These are phyloP conservation scores for Antigone vipio DNA, from an alignment of 2,113 vertebrate species.

Conservation along the genomic window DNA sequence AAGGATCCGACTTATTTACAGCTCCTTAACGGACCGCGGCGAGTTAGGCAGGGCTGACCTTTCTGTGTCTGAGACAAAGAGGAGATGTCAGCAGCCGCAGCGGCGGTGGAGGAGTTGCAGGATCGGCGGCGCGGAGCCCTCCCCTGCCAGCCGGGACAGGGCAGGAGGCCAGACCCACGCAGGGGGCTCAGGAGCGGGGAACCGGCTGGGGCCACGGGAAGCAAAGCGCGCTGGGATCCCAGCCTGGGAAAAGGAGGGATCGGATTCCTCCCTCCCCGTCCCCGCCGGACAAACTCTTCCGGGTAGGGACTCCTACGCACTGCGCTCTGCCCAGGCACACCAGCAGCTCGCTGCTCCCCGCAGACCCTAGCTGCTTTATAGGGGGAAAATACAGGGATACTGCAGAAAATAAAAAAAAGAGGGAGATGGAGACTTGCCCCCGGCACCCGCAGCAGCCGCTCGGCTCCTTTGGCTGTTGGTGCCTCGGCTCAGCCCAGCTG, in stretches of 20 bases:
- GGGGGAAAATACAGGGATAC: accelerated
- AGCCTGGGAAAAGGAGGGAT: conserved; percentile 59
- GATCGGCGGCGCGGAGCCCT: background rate
- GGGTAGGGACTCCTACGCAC: conserved; percentile 37
- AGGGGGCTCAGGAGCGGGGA: background rate
- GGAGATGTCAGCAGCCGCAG: background rate
- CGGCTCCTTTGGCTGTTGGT: background rate
- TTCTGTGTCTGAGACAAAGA: conserved; percentile 4
- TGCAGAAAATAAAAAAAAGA: background rate
- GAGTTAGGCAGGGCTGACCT: conserved; percentile 33
- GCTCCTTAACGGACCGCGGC: background rate
- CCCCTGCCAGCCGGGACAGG: background rate
- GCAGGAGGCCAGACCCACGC: background rate
- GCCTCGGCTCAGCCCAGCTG: background rate
- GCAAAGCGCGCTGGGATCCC: background rate
- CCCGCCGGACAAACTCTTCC: conserved; percentile 50
- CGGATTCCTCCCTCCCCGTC: conserved; percentile 49
- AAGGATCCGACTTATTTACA: background rate
- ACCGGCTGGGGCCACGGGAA: background rate
- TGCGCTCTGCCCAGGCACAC: background rate
- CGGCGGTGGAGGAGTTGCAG: background rate
- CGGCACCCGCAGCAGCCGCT: background rate
- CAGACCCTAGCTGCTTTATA: background rate
- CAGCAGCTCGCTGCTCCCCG: background rate
- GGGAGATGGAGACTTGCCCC: background rate